phyloP scores from a whole-genome alignment of 2,113 vertebrate genomes.

The Pelodiscus sinensis region DNA sequence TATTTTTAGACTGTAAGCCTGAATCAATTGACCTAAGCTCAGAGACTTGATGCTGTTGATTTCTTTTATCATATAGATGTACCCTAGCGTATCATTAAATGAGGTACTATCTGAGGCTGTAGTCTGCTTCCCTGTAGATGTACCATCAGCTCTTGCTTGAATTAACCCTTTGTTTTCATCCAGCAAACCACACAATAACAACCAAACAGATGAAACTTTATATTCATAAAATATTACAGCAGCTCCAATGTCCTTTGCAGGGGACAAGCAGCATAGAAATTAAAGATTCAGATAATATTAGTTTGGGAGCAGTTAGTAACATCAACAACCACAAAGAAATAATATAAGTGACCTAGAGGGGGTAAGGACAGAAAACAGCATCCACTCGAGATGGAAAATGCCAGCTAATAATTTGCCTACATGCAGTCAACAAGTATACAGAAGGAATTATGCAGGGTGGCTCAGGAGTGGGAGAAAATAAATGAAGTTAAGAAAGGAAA shows the following conservation, averaged over 20 bases:
- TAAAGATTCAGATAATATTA: not conserved
- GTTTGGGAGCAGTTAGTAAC: not conserved
- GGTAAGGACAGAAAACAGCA: not conserved
- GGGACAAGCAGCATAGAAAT: not conserved
- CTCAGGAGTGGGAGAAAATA: constrained; percentile 6
- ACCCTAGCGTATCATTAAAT: not conserved
- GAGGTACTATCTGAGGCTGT: not conserved
- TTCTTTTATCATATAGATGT: not conserved
- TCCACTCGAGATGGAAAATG: not conserved
- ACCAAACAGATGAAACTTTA: not conserved
- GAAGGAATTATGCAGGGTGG: not conserved
- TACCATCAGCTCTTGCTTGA: not conserved
- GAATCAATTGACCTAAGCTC: not conserved
- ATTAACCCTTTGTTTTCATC: not conserved
- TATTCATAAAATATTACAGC: not conserved
- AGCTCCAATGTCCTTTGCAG: not conserved
- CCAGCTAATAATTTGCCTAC: not conserved
- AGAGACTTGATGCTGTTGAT: not conserved
- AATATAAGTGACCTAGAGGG: not conserved
- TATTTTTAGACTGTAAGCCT: not conserved
- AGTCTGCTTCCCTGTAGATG: accelerated
- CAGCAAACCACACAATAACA: not conserved
- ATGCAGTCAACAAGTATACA: not conserved
- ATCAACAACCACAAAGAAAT: not conserved
- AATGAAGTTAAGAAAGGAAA: not conserved